Evolutionary conservation across 2,888 invertebrate species (phyloP).

Genomic region (Campoletis raptor): DNA sequence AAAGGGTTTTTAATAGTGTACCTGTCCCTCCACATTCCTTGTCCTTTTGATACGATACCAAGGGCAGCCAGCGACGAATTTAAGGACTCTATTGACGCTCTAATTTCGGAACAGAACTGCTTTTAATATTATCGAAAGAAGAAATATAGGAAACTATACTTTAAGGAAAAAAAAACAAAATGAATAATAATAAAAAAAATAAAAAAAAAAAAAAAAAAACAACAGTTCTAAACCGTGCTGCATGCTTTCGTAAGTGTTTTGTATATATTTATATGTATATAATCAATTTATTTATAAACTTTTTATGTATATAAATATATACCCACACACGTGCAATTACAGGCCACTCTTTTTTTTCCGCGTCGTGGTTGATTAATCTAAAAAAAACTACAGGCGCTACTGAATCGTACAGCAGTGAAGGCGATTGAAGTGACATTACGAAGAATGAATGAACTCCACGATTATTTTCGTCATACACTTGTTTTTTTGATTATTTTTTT

Average conservation of each 20-base stretch:
- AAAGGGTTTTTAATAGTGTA: slow-evolving; percentile 81
- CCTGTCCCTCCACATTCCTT: slow-evolving; percentile 86
- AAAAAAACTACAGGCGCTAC: slow-evolving; percentile 71
- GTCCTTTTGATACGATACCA: slow-evolving; percentile 84
- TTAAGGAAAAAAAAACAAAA: slow-evolving; percentile 42
- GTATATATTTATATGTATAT: slow-evolving; percentile 43
- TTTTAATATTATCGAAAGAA: slow-evolving; percentile 77
- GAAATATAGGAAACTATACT: background rate
- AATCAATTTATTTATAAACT: slow-evolving; percentile 26
- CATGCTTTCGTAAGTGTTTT: slow-evolving; percentile 74
- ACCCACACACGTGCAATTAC: slow-evolving; percentile 65
- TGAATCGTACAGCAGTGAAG: slow-evolving; percentile 69
- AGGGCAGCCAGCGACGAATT: slow-evolving; percentile 85
- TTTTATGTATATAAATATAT: slow-evolving; percentile 37
- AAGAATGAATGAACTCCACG: slow-evolving; percentile 57
- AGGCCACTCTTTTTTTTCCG: slow-evolving; percentile 50
- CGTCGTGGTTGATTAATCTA: slow-evolving; percentile 68
- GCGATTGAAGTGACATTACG: slow-evolving; percentile 68
- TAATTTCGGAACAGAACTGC: slow-evolving; percentile 84
- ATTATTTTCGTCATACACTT: background rate
- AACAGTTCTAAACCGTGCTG: slow-evolving; percentile 78
- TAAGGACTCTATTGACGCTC: slow-evolving; percentile 84
- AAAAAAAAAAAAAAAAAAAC: slow-evolving; percentile 48
- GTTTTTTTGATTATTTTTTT: background rate
- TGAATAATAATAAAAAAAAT: slow-evolving; percentile 13